These are phyloP conservation scores for Dryocosmus kuriphilus DNA, from an alignment of 2,888 invertebrate species.

Conservation along the genomic window DNA sequence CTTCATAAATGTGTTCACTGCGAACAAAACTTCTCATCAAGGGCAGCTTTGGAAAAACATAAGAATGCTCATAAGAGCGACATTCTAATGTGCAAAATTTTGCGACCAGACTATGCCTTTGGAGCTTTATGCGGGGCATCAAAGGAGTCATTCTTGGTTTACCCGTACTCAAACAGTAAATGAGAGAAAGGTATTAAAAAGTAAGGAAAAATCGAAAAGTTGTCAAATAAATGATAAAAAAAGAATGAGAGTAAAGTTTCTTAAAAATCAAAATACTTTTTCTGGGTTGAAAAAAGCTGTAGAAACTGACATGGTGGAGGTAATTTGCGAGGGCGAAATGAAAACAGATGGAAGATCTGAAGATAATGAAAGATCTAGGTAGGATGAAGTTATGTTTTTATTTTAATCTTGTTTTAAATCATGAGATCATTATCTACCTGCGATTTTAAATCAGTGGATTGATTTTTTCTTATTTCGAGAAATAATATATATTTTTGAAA, in stretches of 20 bases:
- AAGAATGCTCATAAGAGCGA: neutral
- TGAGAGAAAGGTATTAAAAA: neutral
- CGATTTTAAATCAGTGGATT: too few relatives aligned
- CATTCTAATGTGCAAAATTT: constrained; percentile 1
- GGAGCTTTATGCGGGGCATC: neutral
- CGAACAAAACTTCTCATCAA: neutral
- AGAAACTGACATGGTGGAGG: neutral
- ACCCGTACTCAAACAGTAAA: neutral
- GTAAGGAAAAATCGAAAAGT: neutral
- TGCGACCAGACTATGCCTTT: neutral
- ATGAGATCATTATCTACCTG: too few relatives aligned
- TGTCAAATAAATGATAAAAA: neutral
- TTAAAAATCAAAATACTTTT: too few relatives aligned
- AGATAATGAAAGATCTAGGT: neutral
- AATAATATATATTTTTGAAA: too few relatives aligned
- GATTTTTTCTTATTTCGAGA: too few relatives aligned
- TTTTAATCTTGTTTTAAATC: too few relatives aligned
- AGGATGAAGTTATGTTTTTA: neutral
- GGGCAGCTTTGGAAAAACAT: neutral
- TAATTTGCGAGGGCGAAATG: neutral
- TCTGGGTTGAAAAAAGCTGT: neutral
- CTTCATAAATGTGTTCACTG: neutral
- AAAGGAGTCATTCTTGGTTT: neutral
- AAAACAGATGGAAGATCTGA: neutral
- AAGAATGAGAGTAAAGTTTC: neutral